These are phyloP conservation scores for Cryptus armator DNA, from an alignment of 2,888 invertebrate species.

Conservation along the genomic window DNA sequence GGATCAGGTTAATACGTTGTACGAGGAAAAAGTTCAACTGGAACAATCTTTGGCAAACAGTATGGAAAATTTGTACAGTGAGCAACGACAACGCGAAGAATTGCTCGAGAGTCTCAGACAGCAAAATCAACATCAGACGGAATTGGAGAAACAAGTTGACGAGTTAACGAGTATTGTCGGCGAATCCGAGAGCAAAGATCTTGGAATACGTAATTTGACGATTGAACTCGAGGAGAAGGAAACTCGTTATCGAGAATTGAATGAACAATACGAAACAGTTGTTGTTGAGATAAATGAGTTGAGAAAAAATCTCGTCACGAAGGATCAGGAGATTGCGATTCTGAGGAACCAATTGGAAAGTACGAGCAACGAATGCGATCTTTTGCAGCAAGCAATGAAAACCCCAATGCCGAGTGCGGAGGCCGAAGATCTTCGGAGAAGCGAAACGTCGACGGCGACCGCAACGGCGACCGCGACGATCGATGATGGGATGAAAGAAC, in stretches of 20 bases:
- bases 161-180: neutral
- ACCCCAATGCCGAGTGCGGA: constrained; percentile 71
- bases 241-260: constrained; percentile 86
- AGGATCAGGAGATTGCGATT: constrained; percentile 90
- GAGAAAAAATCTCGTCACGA: constrained; percentile 88
- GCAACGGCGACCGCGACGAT: constrained; percentile 20
- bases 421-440: constrained; percentile 40
- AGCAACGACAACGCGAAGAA: neutral
- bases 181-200: constrained; percentile 87
- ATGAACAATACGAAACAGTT: constrained; percentile 86
- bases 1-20: constrained; percentile 74
- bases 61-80: constrained; percentile 22
- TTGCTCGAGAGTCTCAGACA: neutral
- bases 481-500: constrained; percentile 50
- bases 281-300: constrained; percentile 87
- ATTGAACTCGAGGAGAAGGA: constrained; percentile 87
- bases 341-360: constrained; percentile 89
- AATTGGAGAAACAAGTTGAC: constrained; percentile 11
- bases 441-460: constrained; percentile 34
- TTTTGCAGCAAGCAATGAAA: constrained; percentile 80
- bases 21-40: constrained; percentile 71
- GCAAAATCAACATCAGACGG: constrained; percentile 3
- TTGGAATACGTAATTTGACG: constrained; percentile 91
- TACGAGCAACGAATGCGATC: constrained; percentile 87
- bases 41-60: constrained; percentile 55